Evolutionary conservation across 2,113 vertebrate genomes (phyloP).

Genomic region (Oryzias javanicus): DNA sequence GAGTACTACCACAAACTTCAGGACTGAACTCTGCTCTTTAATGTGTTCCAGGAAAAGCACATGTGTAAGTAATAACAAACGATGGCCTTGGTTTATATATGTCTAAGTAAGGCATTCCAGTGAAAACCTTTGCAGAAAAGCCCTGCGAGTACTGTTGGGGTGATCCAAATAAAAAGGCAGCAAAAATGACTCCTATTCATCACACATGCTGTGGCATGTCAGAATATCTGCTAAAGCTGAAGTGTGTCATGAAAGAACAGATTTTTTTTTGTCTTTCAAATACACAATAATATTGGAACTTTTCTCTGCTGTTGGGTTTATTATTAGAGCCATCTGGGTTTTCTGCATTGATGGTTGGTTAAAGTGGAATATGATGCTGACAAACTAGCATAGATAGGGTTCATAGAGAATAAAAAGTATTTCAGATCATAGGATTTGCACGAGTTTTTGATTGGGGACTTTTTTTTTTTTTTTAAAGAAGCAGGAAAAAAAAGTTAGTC

Average conservation of each 20-base stretch:
- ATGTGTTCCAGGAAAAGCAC: background rate
- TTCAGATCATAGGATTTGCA: no score
- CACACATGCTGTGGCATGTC: background rate
- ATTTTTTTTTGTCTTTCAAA: background rate
- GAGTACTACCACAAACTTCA: no score
- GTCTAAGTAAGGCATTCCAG: background rate
- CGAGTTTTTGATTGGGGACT: no score
- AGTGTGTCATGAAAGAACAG: background rate
- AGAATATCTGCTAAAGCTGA: background rate
- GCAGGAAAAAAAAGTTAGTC: no score
- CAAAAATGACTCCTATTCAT: background rate
- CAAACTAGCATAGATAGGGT: no score
- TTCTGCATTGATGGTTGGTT: no score
- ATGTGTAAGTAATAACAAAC: slow-evolving; percentile 14
- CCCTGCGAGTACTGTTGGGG: background rate
- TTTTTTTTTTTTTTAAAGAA: no score
- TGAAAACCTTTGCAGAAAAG: background rate
- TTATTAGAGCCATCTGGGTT: background rate
- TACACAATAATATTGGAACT: background rate
- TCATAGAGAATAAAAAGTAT: no score
- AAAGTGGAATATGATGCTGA: no score
- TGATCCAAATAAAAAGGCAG: slow-evolving; percentile 3
- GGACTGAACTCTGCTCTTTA: no score
- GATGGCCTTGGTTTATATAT: background rate
- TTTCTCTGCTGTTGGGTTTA: background rate